These are phyloP conservation scores for Argopecten irradians DNA, from an alignment of 1,140 invertebrate genomes.

Conservation along the genomic window DNA sequence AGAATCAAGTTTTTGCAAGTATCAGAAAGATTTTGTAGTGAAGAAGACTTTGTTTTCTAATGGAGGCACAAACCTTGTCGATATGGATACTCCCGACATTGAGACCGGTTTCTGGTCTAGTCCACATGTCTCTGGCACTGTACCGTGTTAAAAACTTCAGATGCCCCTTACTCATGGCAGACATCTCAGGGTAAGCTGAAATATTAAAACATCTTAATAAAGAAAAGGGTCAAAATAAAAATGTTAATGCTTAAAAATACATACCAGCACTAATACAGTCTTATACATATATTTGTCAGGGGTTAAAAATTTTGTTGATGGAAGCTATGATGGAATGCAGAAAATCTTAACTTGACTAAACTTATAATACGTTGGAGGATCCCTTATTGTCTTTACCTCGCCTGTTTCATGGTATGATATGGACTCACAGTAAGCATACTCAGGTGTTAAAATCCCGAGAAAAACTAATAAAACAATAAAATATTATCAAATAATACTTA, in stretches of 20 bases:
- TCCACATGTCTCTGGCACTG: background rate
- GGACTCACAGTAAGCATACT: no score
- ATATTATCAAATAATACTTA: slow-evolving; percentile 27
- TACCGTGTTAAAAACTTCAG: slow-evolving; percentile 42
- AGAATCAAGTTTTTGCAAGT: background rate
- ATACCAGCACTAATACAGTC: background rate
- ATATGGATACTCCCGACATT: slow-evolving; percentile 34
- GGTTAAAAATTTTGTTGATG: background rate
- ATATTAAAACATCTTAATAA: no score
- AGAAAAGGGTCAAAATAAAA: no score
- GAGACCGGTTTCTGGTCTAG: slow-evolving; percentile 3
- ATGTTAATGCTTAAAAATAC: background rate
- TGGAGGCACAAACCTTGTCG: slow-evolving; percentile 11
- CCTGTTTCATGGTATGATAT: no score
- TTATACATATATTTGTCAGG: background rate
- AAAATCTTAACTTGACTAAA: background rate
- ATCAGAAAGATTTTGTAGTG: background rate
- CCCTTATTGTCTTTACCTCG: background rate
- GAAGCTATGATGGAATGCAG: background rate
- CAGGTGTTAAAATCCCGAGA: no score
- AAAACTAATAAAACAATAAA: background rate
- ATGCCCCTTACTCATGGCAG: slow-evolving; percentile 42
- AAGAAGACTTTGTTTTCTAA: background rate
- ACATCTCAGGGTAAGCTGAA: slow-evolving; percentile 49
- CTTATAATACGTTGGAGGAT: background rate